phyloP scores from a whole-genome alignment of 1,140 invertebrate genomes.

The Mylabris phalerata region DNA sequence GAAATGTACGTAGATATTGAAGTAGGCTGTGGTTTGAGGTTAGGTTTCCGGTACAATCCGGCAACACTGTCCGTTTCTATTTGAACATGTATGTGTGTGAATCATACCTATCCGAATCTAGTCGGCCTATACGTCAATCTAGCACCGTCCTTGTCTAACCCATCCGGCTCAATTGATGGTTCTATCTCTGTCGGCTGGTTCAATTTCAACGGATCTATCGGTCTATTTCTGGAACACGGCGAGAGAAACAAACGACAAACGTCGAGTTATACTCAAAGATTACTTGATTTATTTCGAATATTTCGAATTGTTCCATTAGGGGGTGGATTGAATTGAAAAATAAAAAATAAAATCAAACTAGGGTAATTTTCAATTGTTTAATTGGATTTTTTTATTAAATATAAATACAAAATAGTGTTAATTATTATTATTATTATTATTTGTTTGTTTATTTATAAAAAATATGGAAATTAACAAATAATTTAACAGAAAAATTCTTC shows the following conservation, averaged over 20 bases:
- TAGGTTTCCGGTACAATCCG: conserved; percentile 7
- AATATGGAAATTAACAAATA: too few relatives aligned
- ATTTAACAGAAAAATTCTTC: too few relatives aligned
- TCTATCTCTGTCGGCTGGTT: background rate
- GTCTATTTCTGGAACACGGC: conserved; percentile 6
- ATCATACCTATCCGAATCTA: conserved; percentile 18
- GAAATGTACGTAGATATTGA: too few relatives aligned
- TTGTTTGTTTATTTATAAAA: too few relatives aligned
- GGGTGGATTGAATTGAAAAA: background rate
- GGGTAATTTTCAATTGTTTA: too few relatives aligned
- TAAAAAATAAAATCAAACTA: too few relatives aligned
- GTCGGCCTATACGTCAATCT: conserved; percentile 1
- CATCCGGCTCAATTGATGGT: background rate
- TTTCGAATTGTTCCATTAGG: background rate
- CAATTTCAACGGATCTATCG: background rate
- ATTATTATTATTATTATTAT: too few relatives aligned
- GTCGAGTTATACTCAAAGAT: background rate
- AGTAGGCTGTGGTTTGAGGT: background rate
- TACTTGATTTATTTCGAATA: background rate
- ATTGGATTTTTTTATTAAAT: too few relatives aligned
- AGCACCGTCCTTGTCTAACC: background rate
- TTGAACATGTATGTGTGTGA: conserved; percentile 27
- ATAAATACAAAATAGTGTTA: too few relatives aligned
- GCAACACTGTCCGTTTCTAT: conserved; percentile 21
- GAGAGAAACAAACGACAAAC: background rate